Conservation (phyloP, 2,797 vertebrate species). For the Onychomys torridus region DNA sequence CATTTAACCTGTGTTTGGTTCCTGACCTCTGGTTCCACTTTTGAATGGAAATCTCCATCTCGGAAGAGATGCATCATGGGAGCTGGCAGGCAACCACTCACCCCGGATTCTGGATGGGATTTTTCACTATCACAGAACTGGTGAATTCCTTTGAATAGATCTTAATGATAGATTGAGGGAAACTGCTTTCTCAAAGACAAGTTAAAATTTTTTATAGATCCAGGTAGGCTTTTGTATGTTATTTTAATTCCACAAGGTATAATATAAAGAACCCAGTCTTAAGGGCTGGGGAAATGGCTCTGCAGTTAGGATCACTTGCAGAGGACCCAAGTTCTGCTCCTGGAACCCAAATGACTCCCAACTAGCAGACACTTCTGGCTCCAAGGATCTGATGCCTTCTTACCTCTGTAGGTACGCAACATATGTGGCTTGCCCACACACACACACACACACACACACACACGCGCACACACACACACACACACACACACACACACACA, state of each 20-base stretch:
- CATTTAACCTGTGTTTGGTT: constrained; percentile 84
- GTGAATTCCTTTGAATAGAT: constrained; percentile 77
- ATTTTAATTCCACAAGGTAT: not conserved
- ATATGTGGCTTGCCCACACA: not conserved
- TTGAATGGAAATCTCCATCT: constrained; percentile 82
- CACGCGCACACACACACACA: not conserved
- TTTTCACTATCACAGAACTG: constrained; percentile 80
- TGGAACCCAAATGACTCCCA: not conserved
- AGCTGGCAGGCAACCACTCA: constrained; percentile 77
- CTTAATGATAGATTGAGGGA: constrained; percentile 72
- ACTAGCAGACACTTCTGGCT: too few relatives aligned
- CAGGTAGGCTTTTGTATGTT: constrained; percentile 51
- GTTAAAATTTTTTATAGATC: not conserved
- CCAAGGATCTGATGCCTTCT: not conserved
- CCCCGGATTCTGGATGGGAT: constrained; percentile 73
- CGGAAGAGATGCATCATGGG: constrained; percentile 74
- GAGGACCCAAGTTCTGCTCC: not conserved
- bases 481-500: not conserved
- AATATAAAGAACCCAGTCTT: not conserved
- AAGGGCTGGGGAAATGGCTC: not conserved
- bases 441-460: not conserved
- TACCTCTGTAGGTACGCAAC: not conserved
- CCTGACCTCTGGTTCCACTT: constrained; percentile 81
- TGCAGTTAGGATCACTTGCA: not conserved
- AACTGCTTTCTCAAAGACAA: constrained; percentile 75